Percentiles rank a stretch among this genome's conserved stretches.
These are phyloP conservation scores for Cephus sareptanus DNA, from an alignment of 2,888 invertebrate genomes.

Conservation along the genomic window DNA sequence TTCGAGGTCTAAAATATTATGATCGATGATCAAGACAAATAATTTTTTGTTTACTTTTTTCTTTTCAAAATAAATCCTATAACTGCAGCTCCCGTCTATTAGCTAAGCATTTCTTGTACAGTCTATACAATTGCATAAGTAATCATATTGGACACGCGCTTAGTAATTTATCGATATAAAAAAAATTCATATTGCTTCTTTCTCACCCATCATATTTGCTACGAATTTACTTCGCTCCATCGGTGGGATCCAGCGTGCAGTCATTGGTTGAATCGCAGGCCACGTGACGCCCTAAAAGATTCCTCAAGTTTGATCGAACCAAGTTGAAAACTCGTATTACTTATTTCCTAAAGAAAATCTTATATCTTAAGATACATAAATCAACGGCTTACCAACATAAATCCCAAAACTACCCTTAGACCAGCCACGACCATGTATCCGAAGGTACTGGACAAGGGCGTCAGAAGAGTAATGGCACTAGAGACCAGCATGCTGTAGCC, in stretches of 20 bases:
- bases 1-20: not conserved
- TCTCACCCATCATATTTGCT: slow-evolving; percentile 89
- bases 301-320: not conserved
- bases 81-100: not conserved
- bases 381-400: slow-evolving; percentile 71
- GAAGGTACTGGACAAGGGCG: slow-evolving; percentile 79
- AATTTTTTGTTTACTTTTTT: not conserved
- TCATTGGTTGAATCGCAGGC: slow-evolving; percentile 94
- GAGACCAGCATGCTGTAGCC: slow-evolving; percentile 88
- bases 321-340: not conserved
- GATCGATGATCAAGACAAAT: not conserved
- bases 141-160: not conserved
- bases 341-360: not conserved
- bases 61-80: not conserved
- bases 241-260: slow-evolving; percentile 94
- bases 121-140: not conserved
- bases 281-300: slow-evolving; percentile 81
- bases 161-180: not conserved
- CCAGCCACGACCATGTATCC: slow-evolving; percentile 78
- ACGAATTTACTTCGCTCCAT: slow-evolving; percentile 93
- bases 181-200: not conserved
- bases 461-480: slow-evolving; percentile 82
- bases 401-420: slow-evolving; percentile 79
- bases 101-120: not conserved
- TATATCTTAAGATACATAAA: not conserved